Conservation (phyloP, 2,797 vertebrate species). For the Aeoliscus strigatus region DNA sequence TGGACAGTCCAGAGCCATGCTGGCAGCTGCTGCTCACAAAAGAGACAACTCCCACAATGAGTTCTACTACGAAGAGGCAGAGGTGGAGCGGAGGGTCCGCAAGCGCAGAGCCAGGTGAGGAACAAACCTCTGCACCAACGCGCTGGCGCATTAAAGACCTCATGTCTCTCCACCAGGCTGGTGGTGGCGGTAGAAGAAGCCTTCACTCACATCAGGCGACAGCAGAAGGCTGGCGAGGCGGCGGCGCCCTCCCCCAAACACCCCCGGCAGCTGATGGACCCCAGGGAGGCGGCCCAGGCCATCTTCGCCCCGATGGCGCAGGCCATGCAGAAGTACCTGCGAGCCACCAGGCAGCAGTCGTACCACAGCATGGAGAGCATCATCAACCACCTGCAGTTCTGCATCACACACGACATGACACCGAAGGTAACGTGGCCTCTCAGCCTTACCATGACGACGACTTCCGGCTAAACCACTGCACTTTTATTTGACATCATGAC, state of each 20-base stretch:
- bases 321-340: constrained; percentile 93
- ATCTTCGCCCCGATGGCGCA: constrained; percentile 93
- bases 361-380: constrained; percentile 97
- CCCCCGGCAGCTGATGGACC: constrained; percentile 88
- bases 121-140: no score
- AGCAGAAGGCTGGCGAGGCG: constrained; percentile 81
- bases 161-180: constrained; percentile 66
- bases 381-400: constrained; percentile 91
- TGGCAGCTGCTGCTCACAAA: constrained; percentile 83
- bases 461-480: no score
- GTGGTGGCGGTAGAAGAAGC: constrained; percentile 92
- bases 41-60: constrained; percentile 92
- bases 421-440: constrained; percentile 88
- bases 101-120: constrained; percentile 87
- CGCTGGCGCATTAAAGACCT: no score
- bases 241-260: constrained; percentile 71
- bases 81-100: constrained; percentile 84
- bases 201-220: constrained; percentile 90
- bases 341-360: constrained; percentile 90
- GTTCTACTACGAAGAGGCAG: constrained; percentile 89
- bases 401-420: constrained; percentile 93
- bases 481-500: no score
- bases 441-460: no score
- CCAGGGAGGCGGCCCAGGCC: constrained; percentile 88
- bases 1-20: constrained; percentile 85